phyloP scores from a whole-genome alignment of 2,888 invertebrate species.

The Trichopoda pennipes region DNA sequence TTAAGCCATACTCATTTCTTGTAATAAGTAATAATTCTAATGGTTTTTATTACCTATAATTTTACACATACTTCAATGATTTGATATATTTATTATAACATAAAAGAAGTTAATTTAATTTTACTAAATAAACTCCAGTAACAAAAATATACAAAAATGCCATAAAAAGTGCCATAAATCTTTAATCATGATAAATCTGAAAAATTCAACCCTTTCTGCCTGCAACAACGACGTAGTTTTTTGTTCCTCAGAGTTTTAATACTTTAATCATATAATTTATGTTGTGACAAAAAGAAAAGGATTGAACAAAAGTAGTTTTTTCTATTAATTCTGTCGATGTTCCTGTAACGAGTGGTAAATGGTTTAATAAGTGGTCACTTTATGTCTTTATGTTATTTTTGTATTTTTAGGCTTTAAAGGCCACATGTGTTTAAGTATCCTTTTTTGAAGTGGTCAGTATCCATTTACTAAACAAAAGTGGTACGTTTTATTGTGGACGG shows the following conservation, averaged over 20 bases:
- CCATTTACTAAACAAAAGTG: slow-evolving; percentile 33
- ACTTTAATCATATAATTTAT: slow-evolving; percentile 60
- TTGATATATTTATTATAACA: slow-evolving; percentile 53
- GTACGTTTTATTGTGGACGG: slow-evolving; percentile 7
- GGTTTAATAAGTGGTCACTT: slow-evolving; percentile 61
- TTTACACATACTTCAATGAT: slow-evolving; percentile 38
- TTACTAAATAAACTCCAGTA: slow-evolving; percentile 26
- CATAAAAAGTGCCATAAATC: slow-evolving; percentile 61
- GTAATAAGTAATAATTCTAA: slow-evolving; percentile 41
- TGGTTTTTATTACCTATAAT: slow-evolving; percentile 47
- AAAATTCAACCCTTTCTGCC: slow-evolving; percentile 55
- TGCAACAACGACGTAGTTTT: slow-evolving; percentile 41
- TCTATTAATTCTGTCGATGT: slow-evolving; percentile 9
- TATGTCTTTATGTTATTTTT: slow-evolving; percentile 20
- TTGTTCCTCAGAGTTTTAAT: slow-evolving; percentile 5
- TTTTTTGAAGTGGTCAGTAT: slow-evolving; percentile 47
- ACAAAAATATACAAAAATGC: slow-evolving; percentile 42
- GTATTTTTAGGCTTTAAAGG: slow-evolving; percentile 34
- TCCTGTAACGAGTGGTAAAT: slow-evolving; percentile 56
- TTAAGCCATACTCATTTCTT: not conserved
- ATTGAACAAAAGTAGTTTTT: slow-evolving; percentile 30
- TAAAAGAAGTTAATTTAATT: slow-evolving; percentile 58
- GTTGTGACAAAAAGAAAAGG: slow-evolving; percentile 16
- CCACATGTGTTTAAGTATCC: slow-evolving; percentile 57
- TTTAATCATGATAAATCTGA: slow-evolving; percentile 57